Base-by-base conservation (phyloP, 2,113 vertebrate genomes). In the Leptosomus discolor region DNA sequence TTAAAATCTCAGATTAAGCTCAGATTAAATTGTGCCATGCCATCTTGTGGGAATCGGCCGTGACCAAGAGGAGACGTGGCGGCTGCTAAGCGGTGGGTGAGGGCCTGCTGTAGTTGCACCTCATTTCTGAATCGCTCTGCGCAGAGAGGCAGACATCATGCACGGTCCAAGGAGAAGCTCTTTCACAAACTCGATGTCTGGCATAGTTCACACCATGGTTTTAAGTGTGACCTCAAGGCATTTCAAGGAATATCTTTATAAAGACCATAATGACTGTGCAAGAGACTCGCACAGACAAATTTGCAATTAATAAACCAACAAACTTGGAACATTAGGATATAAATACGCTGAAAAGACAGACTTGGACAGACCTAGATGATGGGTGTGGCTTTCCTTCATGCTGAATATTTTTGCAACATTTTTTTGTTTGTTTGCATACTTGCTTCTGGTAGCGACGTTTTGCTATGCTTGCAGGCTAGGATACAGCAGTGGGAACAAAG, bases 391-490 rank as follows among this genome's bases (percentile, higher is more conserved):
- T 94, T 69, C 54, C 64, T 88, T 94, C 92, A 81, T 69, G 1
- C 76, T 45, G 83, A 90, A 73, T 95, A 79, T 88, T 88, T 94
- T 95, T 85, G 57, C 85, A 83, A 32, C 9, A 4, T 75, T 90
- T 90, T 91, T 85, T 83, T 65, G 65, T 97, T 97, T 94, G 73
- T 92, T 96, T 96, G 64, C 81, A 39, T 78, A 63, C 87, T 94
- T 0, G 0, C 15, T 94, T 73, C 65, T 60, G 51, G 69, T 90
- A 89, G 34, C 91, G 91, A 60, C 43, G 24, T 87, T 94, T 89
- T 78, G 56, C 60, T 78, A 0, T 10, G 30, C 82, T 90, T 58
- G 48, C 48, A 51, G 73, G 51, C n/a, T 37, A 41, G 64, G 76
- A 30, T 60, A 43, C 0, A 0, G 89, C 61, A 64, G 36, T 23